Conservation (phyloP, 2,888 invertebrate genomes). For the Meandrusa payeni region DNA sequence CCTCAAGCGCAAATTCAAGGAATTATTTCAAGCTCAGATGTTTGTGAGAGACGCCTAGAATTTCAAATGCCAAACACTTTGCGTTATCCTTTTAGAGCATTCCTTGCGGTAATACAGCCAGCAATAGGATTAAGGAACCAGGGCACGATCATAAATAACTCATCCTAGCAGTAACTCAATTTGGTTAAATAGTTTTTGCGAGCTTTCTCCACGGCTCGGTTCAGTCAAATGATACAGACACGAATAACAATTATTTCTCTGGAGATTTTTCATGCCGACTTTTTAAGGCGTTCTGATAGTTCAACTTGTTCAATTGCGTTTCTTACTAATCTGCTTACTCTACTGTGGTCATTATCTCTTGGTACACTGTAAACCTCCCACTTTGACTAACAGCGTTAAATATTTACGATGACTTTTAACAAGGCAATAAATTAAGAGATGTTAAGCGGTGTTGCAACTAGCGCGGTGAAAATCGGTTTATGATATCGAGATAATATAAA, state of each 20-base stretch:
- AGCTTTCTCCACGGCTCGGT: too few relatives aligned
- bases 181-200: too few relatives aligned
- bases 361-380: conserved; percentile 1
- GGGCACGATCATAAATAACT: too few relatives aligned
- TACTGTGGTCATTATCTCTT: too few relatives aligned
- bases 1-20: conserved; percentile 4
- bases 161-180: too few relatives aligned
- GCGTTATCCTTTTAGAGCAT: conserved; percentile 6
- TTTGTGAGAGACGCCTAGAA: conserved; percentile 2
- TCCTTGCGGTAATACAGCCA: not conserved
- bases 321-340: too few relatives aligned
- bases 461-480: conserved; percentile 10
- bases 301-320: too few relatives aligned
- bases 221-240: too few relatives aligned
- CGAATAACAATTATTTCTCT: too few relatives aligned
- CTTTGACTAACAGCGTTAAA: conserved; percentile 10
- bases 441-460: conserved; percentile 3
- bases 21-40: conserved; percentile 6
- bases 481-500: too few relatives aligned
- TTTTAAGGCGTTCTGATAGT: too few relatives aligned
- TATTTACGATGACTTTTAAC: conserved; percentile 12
- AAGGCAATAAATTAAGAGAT: conserved; percentile 16
- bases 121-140: not conserved
- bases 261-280: too few relatives aligned
- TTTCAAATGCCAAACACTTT: conserved; percentile 3